These are phyloP conservation scores for Azemiops feae DNA, from an alignment of 2,113 vertebrate species.

Conservation along the genomic window DNA sequence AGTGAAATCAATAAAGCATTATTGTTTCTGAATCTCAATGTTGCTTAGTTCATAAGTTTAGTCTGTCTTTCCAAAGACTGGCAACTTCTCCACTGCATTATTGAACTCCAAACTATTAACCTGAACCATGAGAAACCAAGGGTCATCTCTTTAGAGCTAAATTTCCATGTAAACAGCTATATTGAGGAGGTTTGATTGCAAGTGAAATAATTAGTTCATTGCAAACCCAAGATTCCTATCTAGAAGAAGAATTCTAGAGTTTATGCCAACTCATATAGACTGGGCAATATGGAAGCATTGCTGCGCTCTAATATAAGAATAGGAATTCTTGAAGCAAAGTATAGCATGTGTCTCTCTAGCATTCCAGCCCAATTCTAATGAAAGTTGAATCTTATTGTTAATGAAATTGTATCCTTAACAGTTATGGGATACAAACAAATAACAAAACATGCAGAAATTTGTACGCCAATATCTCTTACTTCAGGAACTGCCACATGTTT, in stretches of 20 bases:
- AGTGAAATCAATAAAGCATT: not conserved
- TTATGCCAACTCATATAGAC: not conserved
- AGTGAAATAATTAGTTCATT: not conserved
- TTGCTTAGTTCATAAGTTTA: not conserved
- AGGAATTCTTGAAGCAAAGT: not conserved
- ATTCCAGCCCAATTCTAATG: not conserved
- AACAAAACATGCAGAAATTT: not conserved
- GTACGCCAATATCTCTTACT: not conserved
- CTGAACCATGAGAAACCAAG: not conserved
- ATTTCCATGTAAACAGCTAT: not conserved
- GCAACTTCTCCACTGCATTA: not conserved
- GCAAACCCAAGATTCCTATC: not conserved
- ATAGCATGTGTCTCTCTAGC: not conserved
- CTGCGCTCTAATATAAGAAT: not conserved
- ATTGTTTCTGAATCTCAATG: not conserved
- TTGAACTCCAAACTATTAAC: not conserved
- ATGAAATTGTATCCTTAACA: not conserved
- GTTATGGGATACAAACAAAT: not conserved
- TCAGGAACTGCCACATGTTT: not conserved
- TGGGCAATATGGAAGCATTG: not conserved
- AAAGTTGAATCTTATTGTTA: not conserved
- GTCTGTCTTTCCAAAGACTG: not conserved
- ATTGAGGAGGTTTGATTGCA: not conserved
- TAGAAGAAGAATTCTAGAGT: not conserved
- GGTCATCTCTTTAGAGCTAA: not conserved